Percentiles rank a stretch among this genome's conserved stretches.
Evolutionary conservation across 2,797 vertebrate species (phyloP).

Genomic region (Sebastes aleutianus): DNA sequence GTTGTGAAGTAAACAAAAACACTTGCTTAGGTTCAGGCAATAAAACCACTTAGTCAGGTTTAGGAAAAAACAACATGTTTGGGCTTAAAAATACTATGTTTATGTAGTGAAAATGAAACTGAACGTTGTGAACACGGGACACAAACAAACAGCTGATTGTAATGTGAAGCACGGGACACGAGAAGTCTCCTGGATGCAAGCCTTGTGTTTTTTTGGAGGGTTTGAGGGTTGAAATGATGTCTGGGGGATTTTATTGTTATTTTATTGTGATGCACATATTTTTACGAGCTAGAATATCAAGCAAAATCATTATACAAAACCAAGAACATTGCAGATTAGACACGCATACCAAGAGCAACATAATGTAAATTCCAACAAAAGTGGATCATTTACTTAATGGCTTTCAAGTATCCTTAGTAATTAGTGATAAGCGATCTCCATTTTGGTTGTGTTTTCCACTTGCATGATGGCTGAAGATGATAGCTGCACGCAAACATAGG

Average conservation of each 20-base stretch:
- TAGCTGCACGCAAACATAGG: conserved; percentile 6
- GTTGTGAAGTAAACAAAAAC: too few relatives aligned
- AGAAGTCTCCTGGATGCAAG: too few relatives aligned
- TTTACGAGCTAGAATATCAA: not conserved
- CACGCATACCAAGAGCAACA: conserved; percentile 19
- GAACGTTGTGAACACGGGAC: too few relatives aligned
- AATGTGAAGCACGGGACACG: too few relatives aligned
- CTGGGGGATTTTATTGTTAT: not conserved
- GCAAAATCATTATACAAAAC: conserved; percentile 9
- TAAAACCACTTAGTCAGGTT: too few relatives aligned
- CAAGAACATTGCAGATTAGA: conserved; percentile 21
- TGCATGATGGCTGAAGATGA: conserved; percentile 13
- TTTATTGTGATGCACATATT: not conserved
- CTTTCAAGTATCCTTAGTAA: conserved; percentile 50
- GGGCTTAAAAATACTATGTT: too few relatives aligned
- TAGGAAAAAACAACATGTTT: too few relatives aligned
- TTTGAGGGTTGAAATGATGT: rapidly evolving
- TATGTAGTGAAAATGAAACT: too few relatives aligned
- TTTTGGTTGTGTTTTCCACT: conserved; percentile 45
- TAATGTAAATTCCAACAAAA: conserved; percentile 16
- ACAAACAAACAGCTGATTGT: rapidly evolving
- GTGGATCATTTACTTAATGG: conserved; percentile 30
- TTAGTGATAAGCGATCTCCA: conserved; percentile 15
- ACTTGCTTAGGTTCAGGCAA: too few relatives aligned
- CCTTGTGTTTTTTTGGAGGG: rapidly evolving